These are phyloP conservation scores for Meloidogyne chitwoodi DNA, from an alignment of 1,140 invertebrate genomes.

Conservation along the genomic window DNA sequence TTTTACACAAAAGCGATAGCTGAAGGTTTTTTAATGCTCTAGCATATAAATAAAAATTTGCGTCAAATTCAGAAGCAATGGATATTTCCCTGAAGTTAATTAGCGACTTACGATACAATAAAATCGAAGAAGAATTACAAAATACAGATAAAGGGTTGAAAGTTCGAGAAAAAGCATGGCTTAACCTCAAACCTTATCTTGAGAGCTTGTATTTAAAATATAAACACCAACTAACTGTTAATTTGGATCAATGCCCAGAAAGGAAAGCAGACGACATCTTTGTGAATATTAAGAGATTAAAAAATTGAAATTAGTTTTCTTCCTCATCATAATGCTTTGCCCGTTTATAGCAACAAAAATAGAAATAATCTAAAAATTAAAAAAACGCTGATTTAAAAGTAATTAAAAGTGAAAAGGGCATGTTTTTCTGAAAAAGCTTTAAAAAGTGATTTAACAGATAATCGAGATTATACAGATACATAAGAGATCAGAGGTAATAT, in stretches of 20 bases:
- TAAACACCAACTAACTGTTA: not conserved
- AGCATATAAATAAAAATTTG: not conserved
- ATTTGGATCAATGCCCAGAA: slow-evolving; percentile 3
- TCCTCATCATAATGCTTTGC: too few relatives aligned
- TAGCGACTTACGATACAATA: slow-evolving; percentile 51
- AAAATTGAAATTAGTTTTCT: not conserved
- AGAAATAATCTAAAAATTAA: too few relatives aligned
- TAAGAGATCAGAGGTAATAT: too few relatives aligned
- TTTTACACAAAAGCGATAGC: slow-evolving; percentile 49
- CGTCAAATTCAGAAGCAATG: slow-evolving; percentile 51
- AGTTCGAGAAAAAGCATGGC: slow-evolving; percentile 48
- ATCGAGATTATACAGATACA: too few relatives aligned
- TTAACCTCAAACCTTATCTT: not conserved
- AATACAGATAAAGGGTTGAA: slow-evolving; percentile 28
- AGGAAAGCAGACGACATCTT: not conserved
- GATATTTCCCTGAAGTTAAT: slow-evolving; percentile 54
- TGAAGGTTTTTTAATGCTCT: slow-evolving; percentile 35
- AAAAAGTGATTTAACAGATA: too few relatives aligned
- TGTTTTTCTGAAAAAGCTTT: too few relatives aligned
- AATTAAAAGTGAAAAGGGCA: too few relatives aligned
- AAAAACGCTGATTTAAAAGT: too few relatives aligned
- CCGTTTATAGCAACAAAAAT: too few relatives aligned
- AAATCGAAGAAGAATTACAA: slow-evolving; percentile 51
- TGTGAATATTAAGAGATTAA: slow-evolving; percentile 3
- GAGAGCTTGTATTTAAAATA: slow-evolving; percentile 11